These are phyloP conservation scores for Troides oblongomaculatus DNA, from an alignment of 2,888 invertebrate genomes.

Conservation along the genomic window DNA sequence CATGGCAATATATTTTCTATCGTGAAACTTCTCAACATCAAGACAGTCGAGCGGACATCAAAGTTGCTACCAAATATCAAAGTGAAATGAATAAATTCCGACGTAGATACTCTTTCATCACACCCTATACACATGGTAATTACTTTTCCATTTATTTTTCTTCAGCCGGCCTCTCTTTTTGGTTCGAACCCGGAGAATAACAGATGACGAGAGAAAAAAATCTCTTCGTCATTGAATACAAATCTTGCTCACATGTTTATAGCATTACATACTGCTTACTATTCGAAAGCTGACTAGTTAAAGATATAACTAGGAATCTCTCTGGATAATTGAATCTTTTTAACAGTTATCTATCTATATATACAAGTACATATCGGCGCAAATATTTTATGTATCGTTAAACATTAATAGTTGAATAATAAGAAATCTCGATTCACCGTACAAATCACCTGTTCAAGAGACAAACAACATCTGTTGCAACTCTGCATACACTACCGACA, in stretches of 20 bases:
- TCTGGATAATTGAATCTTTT: not conserved
- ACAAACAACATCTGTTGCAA: no score
- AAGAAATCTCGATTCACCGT: no score
- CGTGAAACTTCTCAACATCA: conserved; percentile 1
- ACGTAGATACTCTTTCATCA: conserved; percentile 11
- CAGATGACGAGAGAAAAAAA: not conserved
- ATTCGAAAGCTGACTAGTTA: not conserved
- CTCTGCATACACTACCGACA: no score
- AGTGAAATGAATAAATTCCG: conserved; percentile 18
- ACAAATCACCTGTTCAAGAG: no score
- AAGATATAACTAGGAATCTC: not conserved
- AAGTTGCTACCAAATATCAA: conserved; percentile 10
- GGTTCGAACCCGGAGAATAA: conserved; percentile 7
- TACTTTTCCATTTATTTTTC: conserved; percentile 24
- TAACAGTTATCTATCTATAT: not conserved
- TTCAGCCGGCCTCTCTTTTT: conserved; percentile 6
- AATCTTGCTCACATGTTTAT: not conserved
- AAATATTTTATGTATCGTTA: no score
- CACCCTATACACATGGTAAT: conserved; percentile 21
- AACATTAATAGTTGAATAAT: no score
- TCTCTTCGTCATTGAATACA: conserved; percentile 11
- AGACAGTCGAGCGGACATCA: conserved; percentile 10
- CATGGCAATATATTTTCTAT: conserved; percentile 2
- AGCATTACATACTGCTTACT: not conserved
- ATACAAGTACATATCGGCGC: no score